These are phyloP conservation scores for Odocoileus hemionus DNA, from an alignment of 2,113 vertebrate species.

Conservation along the genomic window DNA sequence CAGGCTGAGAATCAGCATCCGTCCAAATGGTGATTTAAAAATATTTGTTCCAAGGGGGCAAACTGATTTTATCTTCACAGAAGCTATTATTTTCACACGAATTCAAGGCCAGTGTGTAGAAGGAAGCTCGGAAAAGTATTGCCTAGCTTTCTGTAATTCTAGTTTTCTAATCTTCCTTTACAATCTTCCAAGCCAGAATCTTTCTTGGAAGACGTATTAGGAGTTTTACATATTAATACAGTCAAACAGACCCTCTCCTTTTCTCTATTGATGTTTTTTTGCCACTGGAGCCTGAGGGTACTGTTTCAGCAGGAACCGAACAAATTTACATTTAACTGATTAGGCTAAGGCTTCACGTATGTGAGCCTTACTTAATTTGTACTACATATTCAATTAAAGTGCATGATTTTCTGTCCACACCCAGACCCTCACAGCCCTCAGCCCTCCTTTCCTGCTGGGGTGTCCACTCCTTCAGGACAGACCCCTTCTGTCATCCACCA, in stretches of 20 bases:
- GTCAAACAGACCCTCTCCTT: neutral
- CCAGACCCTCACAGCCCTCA: neutral
- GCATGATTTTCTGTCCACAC: too few species aligned
- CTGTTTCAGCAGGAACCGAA: neutral
- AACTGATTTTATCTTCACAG: neutral
- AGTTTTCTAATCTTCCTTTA: neutral
- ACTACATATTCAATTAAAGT: neutral
- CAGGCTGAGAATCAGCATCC: neutral
- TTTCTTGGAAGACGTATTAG: neutral
- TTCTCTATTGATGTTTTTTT: neutral
- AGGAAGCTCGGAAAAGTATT: neutral
- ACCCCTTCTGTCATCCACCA: neutral
- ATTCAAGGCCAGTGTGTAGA: neutral
- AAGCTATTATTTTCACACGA: neutral
- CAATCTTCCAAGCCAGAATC: neutral
- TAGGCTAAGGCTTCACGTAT: neutral
- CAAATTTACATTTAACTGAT: neutral
- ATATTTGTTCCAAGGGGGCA: neutral
- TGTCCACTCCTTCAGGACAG: neutral
- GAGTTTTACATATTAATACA: neutral
- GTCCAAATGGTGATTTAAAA: neutral
- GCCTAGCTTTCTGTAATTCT: neutral
- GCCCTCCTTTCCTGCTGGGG: neutral
- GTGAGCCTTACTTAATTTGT: neutral
- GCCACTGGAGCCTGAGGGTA: neutral